A percentile compares a stretch with the other conserved stretches of the same genome.
Evolutionary conservation across 2,797 vertebrate genomes (phyloP).

Genomic region (Hydrophis major): DNA sequence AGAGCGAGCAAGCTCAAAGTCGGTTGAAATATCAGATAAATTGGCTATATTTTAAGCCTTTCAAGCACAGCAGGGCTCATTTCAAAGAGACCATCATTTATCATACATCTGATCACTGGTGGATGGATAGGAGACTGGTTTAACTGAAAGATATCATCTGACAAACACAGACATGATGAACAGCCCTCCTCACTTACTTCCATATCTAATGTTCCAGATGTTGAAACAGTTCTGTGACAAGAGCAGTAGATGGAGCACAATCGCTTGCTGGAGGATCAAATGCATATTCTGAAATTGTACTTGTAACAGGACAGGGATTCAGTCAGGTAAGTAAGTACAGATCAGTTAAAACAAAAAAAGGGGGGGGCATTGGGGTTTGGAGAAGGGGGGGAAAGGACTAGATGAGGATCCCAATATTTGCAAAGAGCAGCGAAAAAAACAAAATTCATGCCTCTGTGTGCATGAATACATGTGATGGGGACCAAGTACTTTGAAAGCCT

Average conservation of each 20-base stretch:
- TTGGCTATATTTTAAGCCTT: not conserved
- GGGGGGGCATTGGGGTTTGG: not conserved
- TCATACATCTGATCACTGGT: fast-evolving
- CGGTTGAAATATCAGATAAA: fast-evolving
- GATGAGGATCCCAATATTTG: not conserved
- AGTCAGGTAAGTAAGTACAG: not conserved
- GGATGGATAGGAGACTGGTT: fast-evolving
- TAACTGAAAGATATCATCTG: not conserved
- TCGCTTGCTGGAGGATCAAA: conserved; percentile 37
- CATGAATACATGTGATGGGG: not conserved
- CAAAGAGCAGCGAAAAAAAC: conserved; percentile 1
- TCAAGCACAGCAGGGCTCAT: fast-evolving
- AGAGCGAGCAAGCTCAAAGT: not conserved
- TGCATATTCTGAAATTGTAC: fast-evolving
- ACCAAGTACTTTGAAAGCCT: not conserved
- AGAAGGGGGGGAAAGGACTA: not conserved
- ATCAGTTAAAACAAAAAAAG: not conserved
- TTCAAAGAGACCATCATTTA: fast-evolving
- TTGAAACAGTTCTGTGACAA: not conserved
- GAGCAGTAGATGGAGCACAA: conserved; percentile 71
- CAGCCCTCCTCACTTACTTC: fast-evolving
- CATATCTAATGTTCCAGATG: not conserved
- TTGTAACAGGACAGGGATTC: not conserved
- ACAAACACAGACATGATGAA: fast-evolving
- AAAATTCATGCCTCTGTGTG: not conserved